Evolutionary conservation across 2,113 vertebrate genomes (phyloP).

Genomic region (Pygoscelis antarcticus): DNA sequence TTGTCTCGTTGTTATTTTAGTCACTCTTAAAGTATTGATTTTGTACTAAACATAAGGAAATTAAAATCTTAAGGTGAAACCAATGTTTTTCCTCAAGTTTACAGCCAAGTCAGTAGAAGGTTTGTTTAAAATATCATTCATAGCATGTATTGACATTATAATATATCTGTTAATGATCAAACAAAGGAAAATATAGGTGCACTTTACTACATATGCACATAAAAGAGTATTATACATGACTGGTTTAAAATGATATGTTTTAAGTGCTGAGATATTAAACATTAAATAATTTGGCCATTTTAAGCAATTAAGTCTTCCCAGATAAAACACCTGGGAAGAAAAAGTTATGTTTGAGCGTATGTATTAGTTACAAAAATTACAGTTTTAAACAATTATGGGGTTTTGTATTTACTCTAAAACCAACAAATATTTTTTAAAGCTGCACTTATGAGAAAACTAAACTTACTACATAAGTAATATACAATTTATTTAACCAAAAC

Average conservation of each 20-base stretch:
- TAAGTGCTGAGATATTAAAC: conserved; percentile 60
- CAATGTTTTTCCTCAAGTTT: conserved; percentile 65
- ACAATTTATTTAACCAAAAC: neutral
- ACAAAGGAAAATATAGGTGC: conserved; percentile 49
- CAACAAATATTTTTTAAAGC: neutral
- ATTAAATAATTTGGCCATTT: conserved; percentile 60
- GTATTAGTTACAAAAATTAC: neutral
- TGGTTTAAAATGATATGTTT: conserved; percentile 43
- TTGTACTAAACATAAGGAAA: conserved; percentile 61
- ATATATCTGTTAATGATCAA: conserved; percentile 54
- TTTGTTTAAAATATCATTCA: conserved; percentile 58
- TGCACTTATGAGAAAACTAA: neutral
- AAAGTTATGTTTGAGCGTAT: neutral
- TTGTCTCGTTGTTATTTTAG: conserved; percentile 61
- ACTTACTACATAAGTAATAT: neutral
- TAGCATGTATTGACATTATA: conserved; percentile 49
- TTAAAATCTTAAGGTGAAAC: conserved; percentile 68
- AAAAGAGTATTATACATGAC: conserved; percentile 49
- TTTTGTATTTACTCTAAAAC: neutral
- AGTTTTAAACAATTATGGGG: neutral
- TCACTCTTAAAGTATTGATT: conserved; percentile 67
- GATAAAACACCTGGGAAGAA: neutral
- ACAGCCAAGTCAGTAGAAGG: conserved; percentile 47
- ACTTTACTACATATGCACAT: conserved; percentile 33
- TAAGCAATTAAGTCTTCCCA: neutral